Evolutionary conservation across 2,113 vertebrate genomes (phyloP), one percentile per base, ranked within the genome.

Genomic region (Apteryx owenii): DNA sequence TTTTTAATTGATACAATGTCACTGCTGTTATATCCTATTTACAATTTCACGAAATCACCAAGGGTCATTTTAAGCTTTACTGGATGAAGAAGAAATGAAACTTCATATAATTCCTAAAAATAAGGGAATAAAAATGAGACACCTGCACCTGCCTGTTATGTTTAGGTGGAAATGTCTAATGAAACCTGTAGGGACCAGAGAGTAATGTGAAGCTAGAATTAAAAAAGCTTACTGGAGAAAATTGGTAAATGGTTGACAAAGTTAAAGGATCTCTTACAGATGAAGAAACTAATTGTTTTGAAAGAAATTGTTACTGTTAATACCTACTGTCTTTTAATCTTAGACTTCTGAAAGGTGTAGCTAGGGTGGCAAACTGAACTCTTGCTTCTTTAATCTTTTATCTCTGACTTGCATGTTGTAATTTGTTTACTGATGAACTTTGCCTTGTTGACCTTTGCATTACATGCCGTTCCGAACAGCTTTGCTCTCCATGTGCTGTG

Each of bases 361-460:
- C 38, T 28, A 78, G 56, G 51, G n/a, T 87, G n/a, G 42, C 86
- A 72, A 51, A 44, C 84, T 70, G 81, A 79, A 28, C 40, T 89
- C 40, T 8, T 62, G 40, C 53, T 73, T 38, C 68, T 88, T 88
- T 93, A 58, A 77, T 93, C 62, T 83, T 91, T 91, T 91, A 69
- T 91, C 71, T 89, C 42, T 77, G 11, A 61, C 87, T 80, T 82
- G 38, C 77, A 19, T 78, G 54, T 91, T 78, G 78, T 81, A 83
- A 51, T 95, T 93, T 36, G 64, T 92, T 97, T 75, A 26, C 40
- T 44, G 81, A 58, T 94, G 73, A 95, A 82, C 95, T 95, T 94
- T 95, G 84, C 40, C 84, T 85, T 73, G 44, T 33, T 95, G 90
- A 86, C 85, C 93, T 97, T 96, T 81, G 93, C 89, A n/a, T 93